Conservation (phyloP, 2,888 invertebrate genomes). For the Xestia xanthographa region DNA sequence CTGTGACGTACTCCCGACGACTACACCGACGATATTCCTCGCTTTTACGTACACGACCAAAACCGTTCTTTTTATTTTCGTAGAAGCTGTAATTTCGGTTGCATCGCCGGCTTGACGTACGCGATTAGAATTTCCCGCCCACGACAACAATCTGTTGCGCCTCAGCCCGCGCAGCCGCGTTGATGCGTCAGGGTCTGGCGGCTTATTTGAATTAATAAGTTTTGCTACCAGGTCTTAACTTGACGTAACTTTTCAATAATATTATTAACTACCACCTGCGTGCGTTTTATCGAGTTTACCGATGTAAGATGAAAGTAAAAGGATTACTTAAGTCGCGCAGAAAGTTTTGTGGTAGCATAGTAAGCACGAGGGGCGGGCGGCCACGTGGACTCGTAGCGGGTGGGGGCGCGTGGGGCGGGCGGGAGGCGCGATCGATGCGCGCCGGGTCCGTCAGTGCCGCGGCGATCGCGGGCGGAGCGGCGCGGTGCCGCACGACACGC, state of each 20-base stretch:
- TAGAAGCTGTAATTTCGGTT: slow-evolving; percentile 77
- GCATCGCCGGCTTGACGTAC: slow-evolving; percentile 79
- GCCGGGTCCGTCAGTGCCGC: slow-evolving; percentile 85
- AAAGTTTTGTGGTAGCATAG: slow-evolving; percentile 60
- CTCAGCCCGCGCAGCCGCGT: slow-evolving; percentile 81
- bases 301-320: slow-evolving; percentile 32
- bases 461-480: slow-evolving; percentile 88
- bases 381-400: slow-evolving; percentile 76
- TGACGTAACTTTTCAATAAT: slow-evolving; percentile 17
- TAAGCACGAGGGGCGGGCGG: slow-evolving; percentile 73
- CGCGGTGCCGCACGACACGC: slow-evolving; percentile 84
- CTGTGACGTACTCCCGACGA: slow-evolving; percentile 80
- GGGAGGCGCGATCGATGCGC: slow-evolving; percentile 81
- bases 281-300: slow-evolving; percentile 13
- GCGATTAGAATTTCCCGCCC: slow-evolving; percentile 85
- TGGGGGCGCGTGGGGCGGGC: slow-evolving; percentile 74
- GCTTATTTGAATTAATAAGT: slow-evolving; percentile 72
- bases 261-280: slow-evolving; percentile 7
- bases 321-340: slow-evolving; percentile 16
- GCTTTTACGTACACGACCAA: slow-evolving; percentile 83
- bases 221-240: slow-evolving; percentile 27
- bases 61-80: slow-evolving; percentile 84
- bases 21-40: slow-evolving; percentile 77
- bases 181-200: slow-evolving; percentile 73
- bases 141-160: slow-evolving; percentile 87